Base-by-base conservation (phyloP, 2,113 vertebrate species). In the Spheniscus mendiculus region DNA sequence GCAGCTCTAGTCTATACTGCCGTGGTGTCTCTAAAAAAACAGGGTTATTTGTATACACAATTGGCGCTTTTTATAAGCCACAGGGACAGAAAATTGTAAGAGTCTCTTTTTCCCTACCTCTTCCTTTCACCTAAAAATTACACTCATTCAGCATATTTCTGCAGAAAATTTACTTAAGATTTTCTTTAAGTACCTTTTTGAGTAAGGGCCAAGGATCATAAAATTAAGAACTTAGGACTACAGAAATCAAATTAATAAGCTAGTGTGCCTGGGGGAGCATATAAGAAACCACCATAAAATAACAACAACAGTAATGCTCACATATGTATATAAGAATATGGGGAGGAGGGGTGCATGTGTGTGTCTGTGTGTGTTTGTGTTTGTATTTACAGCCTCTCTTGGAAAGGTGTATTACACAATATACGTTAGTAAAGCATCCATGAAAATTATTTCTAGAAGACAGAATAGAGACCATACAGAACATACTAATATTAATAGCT, bases 231-330 rank as follows among this genome's bases (percentile, higher is more conserved):
- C 0, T 73, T 50, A 90, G 45, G 21, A 83, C 45, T 80, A 88
- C 70, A 91, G 79, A 93, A 95, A 95, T 94, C 71, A 95, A 92
- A 89, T 67, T 92, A 92, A 83, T 83, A 96, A 81, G 29, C 20
- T 83, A 65, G 59, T 53, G 63, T 81, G 74, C 62, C 74, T 86
- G 8, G 32, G 53, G 62, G 20, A 93, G 34, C 40, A 81, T 49
- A 61, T 52, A 76, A 90, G 92, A 91, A 91, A 92, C 79, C 62
- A 90, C 50, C 42, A 59, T 80, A 89, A 93, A 86, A 85, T 40
- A 81, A 50, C 76, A 89, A 69, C 40, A 95, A 53, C 38, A 52
- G n/a, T 45, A 92, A 83, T 6, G 3, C 18, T 66, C 20, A 45
- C 8, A 30, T 53, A 44, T 16, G 23, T 49, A 66, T 29, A 11